A percentile compares a stretch with the other conserved stretches of the same genome.
phyloP scores from a whole-genome alignment of 1,140 invertebrate genomes.

The Sycobia sp. region DNA sequence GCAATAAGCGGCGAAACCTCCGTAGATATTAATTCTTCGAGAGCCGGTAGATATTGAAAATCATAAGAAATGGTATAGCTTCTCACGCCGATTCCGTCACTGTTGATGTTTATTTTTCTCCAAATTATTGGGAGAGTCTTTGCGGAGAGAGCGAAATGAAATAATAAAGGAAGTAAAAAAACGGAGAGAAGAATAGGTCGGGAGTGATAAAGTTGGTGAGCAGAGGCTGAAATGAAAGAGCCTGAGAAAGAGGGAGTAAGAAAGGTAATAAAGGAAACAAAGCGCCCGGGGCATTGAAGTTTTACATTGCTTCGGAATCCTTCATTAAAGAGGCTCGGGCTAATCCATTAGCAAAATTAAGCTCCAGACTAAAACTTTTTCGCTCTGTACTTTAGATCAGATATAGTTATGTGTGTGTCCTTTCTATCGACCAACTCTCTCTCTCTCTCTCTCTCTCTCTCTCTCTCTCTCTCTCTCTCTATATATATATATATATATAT shows the following conservation, averaged over 20 bases:
- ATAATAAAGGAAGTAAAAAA: neutral
- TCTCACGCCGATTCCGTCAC: neutral
- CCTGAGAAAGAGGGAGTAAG: no score
- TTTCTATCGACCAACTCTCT: no score
- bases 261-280: no score
- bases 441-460: no score
- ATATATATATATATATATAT: no score
- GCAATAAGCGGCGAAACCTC: slow-evolving; percentile 7
- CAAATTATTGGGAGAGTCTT: slow-evolving; percentile 25
- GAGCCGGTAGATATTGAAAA: slow-evolving; percentile 28
- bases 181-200: no score
- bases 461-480: no score
- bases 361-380: slow-evolving; percentile 33
- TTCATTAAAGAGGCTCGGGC: slow-evolving; percentile 34
- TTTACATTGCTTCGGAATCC: slow-evolving; percentile 24
- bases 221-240: no score
- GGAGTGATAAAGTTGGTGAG: no score
- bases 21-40: slow-evolving; percentile 11
- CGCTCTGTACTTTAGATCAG: slow-evolving; percentile 5
- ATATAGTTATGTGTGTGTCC: slow-evolving; percentile 25
- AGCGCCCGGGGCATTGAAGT: no score
- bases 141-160: slow-evolving; percentile 13
- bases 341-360: slow-evolving; percentile 57
- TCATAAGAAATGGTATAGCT: no score
- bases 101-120: slow-evolving; percentile 26